Evolutionary conservation across 2,797 vertebrate genomes (phyloP).

Genomic region (Sebastes kiyomatsui): DNA sequence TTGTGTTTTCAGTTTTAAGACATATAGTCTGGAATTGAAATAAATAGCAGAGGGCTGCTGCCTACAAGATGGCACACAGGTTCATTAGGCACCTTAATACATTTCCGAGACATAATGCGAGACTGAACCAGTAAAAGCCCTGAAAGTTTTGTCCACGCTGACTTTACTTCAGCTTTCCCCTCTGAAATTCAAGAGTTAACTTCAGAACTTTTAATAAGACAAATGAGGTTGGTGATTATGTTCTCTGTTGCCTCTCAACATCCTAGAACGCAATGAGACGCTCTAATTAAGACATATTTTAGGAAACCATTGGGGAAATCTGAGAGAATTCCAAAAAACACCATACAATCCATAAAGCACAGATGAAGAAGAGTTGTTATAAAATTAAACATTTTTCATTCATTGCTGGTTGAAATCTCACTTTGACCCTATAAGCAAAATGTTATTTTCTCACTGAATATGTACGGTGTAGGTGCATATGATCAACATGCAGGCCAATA

Average conservation of each 20-base stretch:
- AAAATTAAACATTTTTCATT: background rate
- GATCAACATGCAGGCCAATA: background rate
- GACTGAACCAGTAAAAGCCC: background rate
- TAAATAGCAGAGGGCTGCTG: constrained; percentile 31
- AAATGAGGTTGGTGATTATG: constrained; percentile 42
- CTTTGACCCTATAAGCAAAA: background rate
- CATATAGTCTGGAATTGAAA: constrained; percentile 29
- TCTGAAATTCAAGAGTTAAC: constrained; percentile 9
- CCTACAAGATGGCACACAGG: constrained; percentile 31
- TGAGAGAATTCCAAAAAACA: constrained; percentile 21
- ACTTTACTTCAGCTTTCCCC: background rate
- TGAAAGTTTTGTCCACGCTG: background rate
- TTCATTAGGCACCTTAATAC: constrained; percentile 62
- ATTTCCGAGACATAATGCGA: constrained; percentile 30
- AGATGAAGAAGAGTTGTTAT: background rate
- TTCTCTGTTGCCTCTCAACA: constrained; percentile 29
- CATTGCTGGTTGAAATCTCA: background rate
- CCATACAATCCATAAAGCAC: background rate
- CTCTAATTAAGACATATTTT: constrained; percentile 43
- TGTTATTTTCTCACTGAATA: background rate
- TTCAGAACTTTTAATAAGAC: constrained; percentile 41
- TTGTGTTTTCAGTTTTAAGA: constrained; percentile 19
- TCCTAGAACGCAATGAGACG: constrained; percentile 22
- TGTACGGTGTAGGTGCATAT: background rate
- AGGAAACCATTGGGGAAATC: constrained; percentile 20